Evolutionary conservation across 2,797 vertebrate species (phyloP).

Genomic region (Gobionotothen gibberifrons): DNA sequence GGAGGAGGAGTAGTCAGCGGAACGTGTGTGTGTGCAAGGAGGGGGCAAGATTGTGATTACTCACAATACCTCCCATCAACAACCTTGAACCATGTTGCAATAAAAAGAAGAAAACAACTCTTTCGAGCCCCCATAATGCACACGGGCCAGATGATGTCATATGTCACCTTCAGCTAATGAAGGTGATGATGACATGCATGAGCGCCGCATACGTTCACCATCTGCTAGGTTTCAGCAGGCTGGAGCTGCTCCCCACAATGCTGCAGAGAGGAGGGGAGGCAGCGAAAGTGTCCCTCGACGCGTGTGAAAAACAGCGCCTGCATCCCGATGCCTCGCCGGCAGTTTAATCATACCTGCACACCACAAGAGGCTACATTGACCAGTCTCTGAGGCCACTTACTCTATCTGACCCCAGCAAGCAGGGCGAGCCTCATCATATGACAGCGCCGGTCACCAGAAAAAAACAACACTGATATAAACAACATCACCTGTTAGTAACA

Average conservation of each 20-base stretch:
- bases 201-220: slow-evolving; percentile 78
- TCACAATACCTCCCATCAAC: slow-evolving; percentile 70
- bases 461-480: neutral
- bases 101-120: slow-evolving; percentile 65
- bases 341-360: slow-evolving; percentile 65
- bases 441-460: slow-evolving; percentile 15
- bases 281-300: slow-evolving; percentile 45
- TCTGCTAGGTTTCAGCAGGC: slow-evolving; percentile 75
- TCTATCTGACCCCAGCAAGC: slow-evolving; percentile 34
- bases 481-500: slow-evolving; percentile 18
- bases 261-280: slow-evolving; percentile 62
- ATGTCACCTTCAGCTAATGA: slow-evolving; percentile 85
- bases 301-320: slow-evolving; percentile 52
- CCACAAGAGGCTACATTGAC: slow-evolving; percentile 48
- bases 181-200: slow-evolving; percentile 82
- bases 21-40: slow-evolving; percentile 23
- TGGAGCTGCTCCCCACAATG: slow-evolving; percentile 61
- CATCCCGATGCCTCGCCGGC: slow-evolving; percentile 62
- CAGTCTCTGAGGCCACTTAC: slow-evolving; percentile 49
- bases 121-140: slow-evolving; percentile 60
- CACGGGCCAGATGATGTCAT: slow-evolving; percentile 77
- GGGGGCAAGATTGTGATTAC: slow-evolving; percentile 57
- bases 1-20: slow-evolving; percentile 45
- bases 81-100: slow-evolving; percentile 74
- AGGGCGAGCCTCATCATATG: slow-evolving; percentile 6